Evolutionary conservation across 2,888 invertebrate species (phyloP), one percentile per base, ranked within the genome.

Genomic region (Pachymerium ferrugineum): DNA sequence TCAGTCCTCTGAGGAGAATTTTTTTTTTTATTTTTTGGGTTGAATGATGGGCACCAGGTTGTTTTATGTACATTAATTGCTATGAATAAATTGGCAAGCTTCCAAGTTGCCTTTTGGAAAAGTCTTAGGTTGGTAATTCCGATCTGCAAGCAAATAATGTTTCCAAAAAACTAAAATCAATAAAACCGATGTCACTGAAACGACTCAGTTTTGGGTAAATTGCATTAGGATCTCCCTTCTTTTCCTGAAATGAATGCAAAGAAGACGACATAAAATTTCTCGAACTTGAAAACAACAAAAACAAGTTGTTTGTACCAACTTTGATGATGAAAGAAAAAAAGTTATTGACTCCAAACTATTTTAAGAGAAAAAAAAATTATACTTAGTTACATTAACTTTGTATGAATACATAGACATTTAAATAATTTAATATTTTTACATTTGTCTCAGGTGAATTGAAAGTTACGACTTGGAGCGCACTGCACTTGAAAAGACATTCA

Each of bases 161-260:
- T 62, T 62, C 22, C 28, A 14, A 62, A 62, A 62, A 62, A 62
- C 25, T 28, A 62, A 62, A 62, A 62, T 62, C 62, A 62, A 62
- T 62, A 62, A n/a, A 62, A 1, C 62, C 62, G 28, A 62, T 62
- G 12, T 2, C 62, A 12, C 25, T 62, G 62, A 62, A 25, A 14
- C 62, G 12, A 25, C 28, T 62, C n/a, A 28, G 28, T 25, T 62
- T 62, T 10, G 10, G 28, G 22, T 54, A 54, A 19, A 47, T 19
- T n/a, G n/a, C n/a, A n/a, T n/a, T n/a, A n/a, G n/a, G n/a, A n/a
- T n/a, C n/a, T n/a, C n/a, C n/a, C n/a, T n/a, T n/a, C n/a, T n/a
- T n/a, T n/a, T n/a, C n/a, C n/a, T n/a, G n/a, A n/a, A n/a, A n/a
- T n/a, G n/a, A n/a, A n/a, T n/a, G n/a, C n/a, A n/a, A n/a, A n/a